A percentile compares a stretch with the other conserved stretches of the same genome.
These are phyloP conservation scores for Chironomus tepperi DNA, from an alignment of 1,140 invertebrate species.

Conservation along the genomic window DNA sequence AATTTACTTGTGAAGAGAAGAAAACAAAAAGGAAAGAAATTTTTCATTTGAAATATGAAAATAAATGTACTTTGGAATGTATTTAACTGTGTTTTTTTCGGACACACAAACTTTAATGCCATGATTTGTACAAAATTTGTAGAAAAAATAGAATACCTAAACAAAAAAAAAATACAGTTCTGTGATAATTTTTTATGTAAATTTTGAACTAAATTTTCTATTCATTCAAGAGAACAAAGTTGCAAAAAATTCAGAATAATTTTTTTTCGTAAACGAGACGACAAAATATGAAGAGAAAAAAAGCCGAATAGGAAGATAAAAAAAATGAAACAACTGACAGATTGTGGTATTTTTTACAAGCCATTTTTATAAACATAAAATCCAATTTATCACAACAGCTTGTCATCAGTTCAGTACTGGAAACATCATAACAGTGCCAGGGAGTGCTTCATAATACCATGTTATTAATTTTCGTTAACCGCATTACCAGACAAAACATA, in stretches of 20 bases:
- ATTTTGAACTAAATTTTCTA: not conserved
- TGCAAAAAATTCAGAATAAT: no score
- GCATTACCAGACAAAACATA: conserved; percentile 10
- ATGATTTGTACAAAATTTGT: no score
- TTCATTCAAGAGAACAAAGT: not conserved
- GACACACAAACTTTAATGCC: no score
- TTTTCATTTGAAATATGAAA: not conserved
- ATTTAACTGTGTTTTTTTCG: no score
- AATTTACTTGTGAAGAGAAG: not conserved
- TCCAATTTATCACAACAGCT: conserved; percentile 18
- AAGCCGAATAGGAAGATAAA: no score
- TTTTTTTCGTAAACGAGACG: no score
- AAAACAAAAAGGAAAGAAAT: no score
- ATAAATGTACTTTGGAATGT: not conserved
- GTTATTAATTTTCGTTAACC: conserved; percentile 24
- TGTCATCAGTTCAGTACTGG: not conserved
- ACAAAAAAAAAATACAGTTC: no score
- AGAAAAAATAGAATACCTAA: no score
- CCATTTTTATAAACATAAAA: conserved; percentile 15
- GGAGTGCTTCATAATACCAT: conserved; percentile 10
- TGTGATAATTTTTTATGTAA: not conserved
- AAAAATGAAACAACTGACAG: not conserved
- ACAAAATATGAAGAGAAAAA: no score
- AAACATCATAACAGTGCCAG: not conserved
- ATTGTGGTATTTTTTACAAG: conserved; percentile 13